A percentile compares a stretch with the other conserved stretches of the same genome.
Evolutionary conservation across 2,113 vertebrate genomes (phyloP).

Genomic region (Peucedramus taeniatus): DNA sequence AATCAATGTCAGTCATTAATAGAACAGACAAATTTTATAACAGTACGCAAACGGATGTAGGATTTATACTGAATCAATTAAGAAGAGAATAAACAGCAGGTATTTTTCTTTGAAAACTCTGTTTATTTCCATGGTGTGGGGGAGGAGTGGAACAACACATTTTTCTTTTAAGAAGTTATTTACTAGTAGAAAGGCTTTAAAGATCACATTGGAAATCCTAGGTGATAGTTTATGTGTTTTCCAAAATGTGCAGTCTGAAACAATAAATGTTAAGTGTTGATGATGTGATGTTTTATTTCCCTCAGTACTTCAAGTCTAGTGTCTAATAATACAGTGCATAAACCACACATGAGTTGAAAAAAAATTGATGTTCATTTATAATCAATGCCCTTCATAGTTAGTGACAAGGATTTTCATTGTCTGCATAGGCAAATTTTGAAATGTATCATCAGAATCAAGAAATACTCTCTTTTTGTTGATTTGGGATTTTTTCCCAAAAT

Average conservation of each 20-base stretch:
- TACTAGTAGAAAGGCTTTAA: background rate
- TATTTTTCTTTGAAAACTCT: background rate
- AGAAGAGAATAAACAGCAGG: background rate
- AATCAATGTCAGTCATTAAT: background rate
- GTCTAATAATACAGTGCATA: background rate
- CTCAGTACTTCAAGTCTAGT: background rate
- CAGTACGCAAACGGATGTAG: background rate
- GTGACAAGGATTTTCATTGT: background rate
- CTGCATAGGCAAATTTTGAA: background rate
- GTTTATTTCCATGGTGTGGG: background rate
- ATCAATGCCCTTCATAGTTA: background rate
- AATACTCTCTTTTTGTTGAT: background rate
- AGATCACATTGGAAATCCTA: background rate
- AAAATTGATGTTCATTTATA: background rate
- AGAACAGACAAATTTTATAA: background rate
- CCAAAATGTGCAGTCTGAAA: background rate
- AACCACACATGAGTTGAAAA: background rate
- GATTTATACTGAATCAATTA: background rate
- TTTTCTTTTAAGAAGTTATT: background rate
- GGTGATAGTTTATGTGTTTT: background rate
- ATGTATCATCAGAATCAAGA: background rate
- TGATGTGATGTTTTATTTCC: background rate
- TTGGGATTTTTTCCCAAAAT: background rate
- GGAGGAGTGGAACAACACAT: fast-evolving
- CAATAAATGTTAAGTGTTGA: background rate